These are phyloP conservation scores for Sisyra terminalis DNA, from an alignment of 2,888 invertebrate species.

Conservation along the genomic window DNA sequence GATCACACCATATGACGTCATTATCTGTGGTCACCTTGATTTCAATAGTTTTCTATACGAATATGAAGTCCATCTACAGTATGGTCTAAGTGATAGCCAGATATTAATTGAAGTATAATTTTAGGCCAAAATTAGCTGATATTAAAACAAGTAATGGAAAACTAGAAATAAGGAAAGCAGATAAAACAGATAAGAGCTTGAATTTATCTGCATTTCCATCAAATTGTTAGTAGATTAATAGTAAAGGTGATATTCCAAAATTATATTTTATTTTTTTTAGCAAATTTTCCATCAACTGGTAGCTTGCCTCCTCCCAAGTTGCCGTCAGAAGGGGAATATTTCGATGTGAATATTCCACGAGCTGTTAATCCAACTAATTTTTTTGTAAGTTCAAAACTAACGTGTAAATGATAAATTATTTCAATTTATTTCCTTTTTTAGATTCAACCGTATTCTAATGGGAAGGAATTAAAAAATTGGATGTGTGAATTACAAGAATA, in stretches of 20 bases:
- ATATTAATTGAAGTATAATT: constrained; percentile 7
- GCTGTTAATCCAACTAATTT: constrained; percentile 65
- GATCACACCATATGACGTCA: no score
- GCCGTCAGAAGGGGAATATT: constrained; percentile 34
- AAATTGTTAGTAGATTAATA: neutral
- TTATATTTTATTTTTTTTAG: constrained; percentile 12
- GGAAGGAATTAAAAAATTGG: constrained; percentile 33
- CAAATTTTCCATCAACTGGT: constrained; percentile 21
- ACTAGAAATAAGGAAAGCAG: neutral
- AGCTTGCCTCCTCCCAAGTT: constrained; percentile 26
- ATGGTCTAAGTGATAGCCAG: constrained; percentile 1
- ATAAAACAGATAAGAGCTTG: neutral
- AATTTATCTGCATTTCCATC: neutral
- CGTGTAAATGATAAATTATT: neutral
- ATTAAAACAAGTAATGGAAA: neutral
- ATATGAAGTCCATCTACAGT: no score
- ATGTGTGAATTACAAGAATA: constrained; percentile 48
- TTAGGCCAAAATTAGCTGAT: constrained; percentile 1
- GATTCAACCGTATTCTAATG: constrained; percentile 33
- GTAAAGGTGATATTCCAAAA: neutral
- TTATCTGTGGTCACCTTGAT: no score
- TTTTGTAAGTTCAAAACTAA: constrained; percentile 29
- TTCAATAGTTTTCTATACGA: no score
- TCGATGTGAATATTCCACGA: constrained; percentile 56
- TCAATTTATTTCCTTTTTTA: constrained; percentile 14